Base-by-base conservation (phyloP, 2,888 invertebrate species). In the Mesochorus sp. region DNA sequence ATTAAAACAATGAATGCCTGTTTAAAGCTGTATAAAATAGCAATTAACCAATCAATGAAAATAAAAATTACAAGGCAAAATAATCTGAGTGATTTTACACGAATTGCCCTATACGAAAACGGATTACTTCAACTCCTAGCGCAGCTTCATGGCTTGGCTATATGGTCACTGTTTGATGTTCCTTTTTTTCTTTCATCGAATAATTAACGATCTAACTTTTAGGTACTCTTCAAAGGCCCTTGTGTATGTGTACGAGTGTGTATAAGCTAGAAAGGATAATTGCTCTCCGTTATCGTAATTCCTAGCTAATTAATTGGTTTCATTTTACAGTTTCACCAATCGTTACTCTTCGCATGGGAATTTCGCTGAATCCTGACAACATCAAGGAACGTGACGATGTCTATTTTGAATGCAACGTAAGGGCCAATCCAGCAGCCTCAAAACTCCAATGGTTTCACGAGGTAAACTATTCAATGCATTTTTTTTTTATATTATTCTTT, bases 321-420 rank as follows among this genome's bases (percentile, higher is more conserved):
- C 85, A 89, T 83, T 88, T 92, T 92, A 59, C 93, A 97, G 97
- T 95, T 92, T 93, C 95, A 84, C 97, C 97, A 10, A 94, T 95
- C 78, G 95, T 96, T 24, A 94, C 94, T 78, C 93, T 97, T 85
- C 95, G 95, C 92, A 95, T 97, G 94, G 97, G 96, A 70, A 95
- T 96, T 73, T 96, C 95, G 84, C 92, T 96, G 83, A 96, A 96
- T 90, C 95, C 96, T 8, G 95, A 95, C 84, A 95, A 96, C 91
- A 97, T 97, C 90, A 97, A 97, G 91, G 97, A 97, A 91, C 96
- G 96, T 26, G 96, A 96, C 87, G 96, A 96, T 91, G 97, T 97
- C 67, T 96, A 96, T 91, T 97, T 97, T 91, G 97, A 97, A 90
- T 97, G 97, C 91, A 94, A 95, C 85, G 96, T 97, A 81, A 94